Conservation (phyloP, 2,888 invertebrate species). For the Mesorhabditis sp. region DNA sequence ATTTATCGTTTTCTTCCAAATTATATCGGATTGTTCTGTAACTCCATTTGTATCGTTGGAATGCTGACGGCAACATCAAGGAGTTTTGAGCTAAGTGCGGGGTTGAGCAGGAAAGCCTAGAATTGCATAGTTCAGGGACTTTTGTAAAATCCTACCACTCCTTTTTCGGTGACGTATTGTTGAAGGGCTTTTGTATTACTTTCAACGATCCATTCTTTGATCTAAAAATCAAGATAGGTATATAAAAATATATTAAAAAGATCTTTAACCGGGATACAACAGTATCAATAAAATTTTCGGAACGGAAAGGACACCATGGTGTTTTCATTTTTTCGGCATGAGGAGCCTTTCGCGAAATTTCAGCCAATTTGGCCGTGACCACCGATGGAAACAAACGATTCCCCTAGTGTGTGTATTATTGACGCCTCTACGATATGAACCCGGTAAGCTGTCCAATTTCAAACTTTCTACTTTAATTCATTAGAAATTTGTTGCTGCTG, state of each 20-base stretch:
- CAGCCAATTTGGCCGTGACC: too few relatives aligned
- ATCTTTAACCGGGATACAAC: too few relatives aligned
- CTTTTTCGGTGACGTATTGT: slow-evolving; percentile 6
- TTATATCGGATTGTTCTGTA: background rate
- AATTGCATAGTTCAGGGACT: background rate
- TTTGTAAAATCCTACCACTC: background rate
- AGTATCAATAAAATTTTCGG: too few relatives aligned
- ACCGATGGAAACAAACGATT: too few relatives aligned
- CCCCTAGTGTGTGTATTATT: too few relatives aligned
- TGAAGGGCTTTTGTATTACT: slow-evolving; percentile 6
- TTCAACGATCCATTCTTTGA: background rate
- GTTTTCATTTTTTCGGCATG: too few relatives aligned
- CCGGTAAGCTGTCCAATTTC: background rate
- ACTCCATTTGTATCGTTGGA: background rate
- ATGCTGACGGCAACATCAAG: slow-evolving; percentile 2
- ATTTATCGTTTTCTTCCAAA: too few relatives aligned
- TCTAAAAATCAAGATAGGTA: background rate
- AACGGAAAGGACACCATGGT: too few relatives aligned
- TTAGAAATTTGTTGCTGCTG: slow-evolving; percentile 4
- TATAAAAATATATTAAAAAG: too few relatives aligned
- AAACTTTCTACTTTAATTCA: background rate
- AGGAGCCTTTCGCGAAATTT: too few relatives aligned
- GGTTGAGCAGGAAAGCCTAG: slow-evolving; percentile 4
- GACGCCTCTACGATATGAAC: too few relatives aligned
- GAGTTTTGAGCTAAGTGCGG: background rate